Base-by-base conservation (phyloP, 2,113 vertebrate species). In the Podiceps cristatus region DNA sequence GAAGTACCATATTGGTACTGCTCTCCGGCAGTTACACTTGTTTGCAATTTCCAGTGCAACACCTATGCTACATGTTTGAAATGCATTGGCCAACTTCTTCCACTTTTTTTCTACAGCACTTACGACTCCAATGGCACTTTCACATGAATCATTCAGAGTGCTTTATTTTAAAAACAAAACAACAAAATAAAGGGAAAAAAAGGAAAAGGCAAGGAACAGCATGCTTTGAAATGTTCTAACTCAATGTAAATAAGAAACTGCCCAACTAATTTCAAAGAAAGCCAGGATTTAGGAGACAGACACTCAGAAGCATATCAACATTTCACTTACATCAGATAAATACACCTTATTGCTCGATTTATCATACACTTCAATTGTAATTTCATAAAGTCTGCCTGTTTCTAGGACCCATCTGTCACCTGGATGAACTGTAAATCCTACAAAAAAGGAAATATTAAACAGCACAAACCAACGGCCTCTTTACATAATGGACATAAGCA, bases 321-420 rank as follows among this genome's bases (percentile, higher is more conserved):
- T 86, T 95, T 67, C 62, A 99, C 99, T 99, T 97, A 99, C 99
- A 79, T 99, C 99, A 29, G 99, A 99, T 25, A 99, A 97, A 97
- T 99, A 98, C 83, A 99, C 98, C 93, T 99, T 99, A 98, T 99
- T 99, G 86, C 99, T 98, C 5, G 98, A 98, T 97, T 99, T 99
- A 97, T 99, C 99, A 92, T 99, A 99, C 17, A 99, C 99, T 90
- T 99, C 99, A 11, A 99, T 95, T 15, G 97, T 97, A 72, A 99
- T 97, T 88, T 99, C 98, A 64, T 99, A 99, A 9, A 97, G 88
- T 94, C 98, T 98, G 88, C 98, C 98, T 0, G 98, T 99, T 98
- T 99, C 99, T 2, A 99, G 98, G 78, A 99, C 98, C 99, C 99
- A 99, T 95, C 98, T 99, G 91, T 99, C 99, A 75, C 99, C 99